Percentiles rank a stretch among this genome's conserved stretches.
phyloP scores from a whole-genome alignment of 1,140 invertebrate species.

The Campodea augens region DNA sequence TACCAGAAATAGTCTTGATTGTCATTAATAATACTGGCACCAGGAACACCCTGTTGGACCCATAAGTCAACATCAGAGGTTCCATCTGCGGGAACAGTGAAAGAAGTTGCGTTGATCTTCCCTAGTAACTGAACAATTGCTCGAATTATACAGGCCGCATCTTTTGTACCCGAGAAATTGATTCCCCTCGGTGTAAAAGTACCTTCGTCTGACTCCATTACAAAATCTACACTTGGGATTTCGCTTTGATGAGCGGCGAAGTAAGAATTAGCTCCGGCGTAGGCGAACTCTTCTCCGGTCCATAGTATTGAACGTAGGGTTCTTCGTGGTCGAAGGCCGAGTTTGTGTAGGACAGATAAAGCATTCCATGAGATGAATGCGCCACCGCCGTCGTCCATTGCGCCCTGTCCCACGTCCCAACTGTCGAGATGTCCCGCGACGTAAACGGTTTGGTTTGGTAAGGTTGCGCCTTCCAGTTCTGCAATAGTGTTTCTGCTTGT shows the following conservation, averaged over 20 bases:
- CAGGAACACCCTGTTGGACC: conserved; percentile 40
- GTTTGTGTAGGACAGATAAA: conserved; percentile 22
- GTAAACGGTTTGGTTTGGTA: conserved; percentile 27
- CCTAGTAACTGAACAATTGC: conserved; percentile 25
- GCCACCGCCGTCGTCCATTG: conserved; percentile 21
- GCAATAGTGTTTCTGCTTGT: conserved; percentile 25
- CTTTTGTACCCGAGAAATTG: conserved; percentile 14
- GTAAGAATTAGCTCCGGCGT: conserved; percentile 22
- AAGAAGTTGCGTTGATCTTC: conserved; percentile 31
- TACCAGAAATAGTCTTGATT: conserved; percentile 62
- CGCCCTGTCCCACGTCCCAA: conserved; percentile 34
- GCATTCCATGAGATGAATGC: conserved; percentile 29
- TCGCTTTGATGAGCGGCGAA: conserved; percentile 21
- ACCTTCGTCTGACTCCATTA: conserved; percentile 33
- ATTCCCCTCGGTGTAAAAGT: conserved; percentile 28
- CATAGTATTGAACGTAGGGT: conserved; percentile 31
- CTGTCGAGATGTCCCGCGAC: conserved; percentile 33
- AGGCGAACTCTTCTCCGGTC: conserved; percentile 31
- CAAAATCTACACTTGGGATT: conserved; percentile 21
- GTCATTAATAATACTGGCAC: conserved; percentile 40
- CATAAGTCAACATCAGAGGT: conserved; percentile 46
- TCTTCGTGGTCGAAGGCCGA: conserved; percentile 25
- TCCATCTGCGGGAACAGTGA: conserved; percentile 20
- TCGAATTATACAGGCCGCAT: conserved; percentile 17
- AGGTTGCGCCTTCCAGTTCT: conserved; percentile 22